phyloP scores from a whole-genome alignment of 2,797 vertebrate genomes.

The Lycodopsis pacificus region DNA sequence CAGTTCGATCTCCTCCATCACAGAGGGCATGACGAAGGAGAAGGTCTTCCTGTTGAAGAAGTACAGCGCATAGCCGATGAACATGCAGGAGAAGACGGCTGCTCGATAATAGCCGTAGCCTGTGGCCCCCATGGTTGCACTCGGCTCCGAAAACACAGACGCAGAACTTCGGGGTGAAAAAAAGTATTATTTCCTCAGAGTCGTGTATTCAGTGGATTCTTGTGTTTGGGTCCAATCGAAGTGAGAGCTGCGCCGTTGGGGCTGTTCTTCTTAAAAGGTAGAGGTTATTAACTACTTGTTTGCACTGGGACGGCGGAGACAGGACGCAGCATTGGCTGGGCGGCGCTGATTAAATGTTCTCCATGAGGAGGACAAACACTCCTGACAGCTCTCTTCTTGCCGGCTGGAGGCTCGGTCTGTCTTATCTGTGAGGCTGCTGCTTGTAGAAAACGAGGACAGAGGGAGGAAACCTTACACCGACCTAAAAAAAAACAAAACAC shows the following conservation, averaged over 20 bases:
- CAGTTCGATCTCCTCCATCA: conserved; percentile 93
- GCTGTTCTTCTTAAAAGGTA: conserved; percentile 3
- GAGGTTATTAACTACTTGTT: background rate
- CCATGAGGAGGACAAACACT: conserved; percentile 11
- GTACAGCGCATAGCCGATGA: conserved; percentile 94
- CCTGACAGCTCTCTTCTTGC: conserved; percentile 5
- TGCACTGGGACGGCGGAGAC: conserved; percentile 12
- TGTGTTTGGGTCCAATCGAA: background rate
- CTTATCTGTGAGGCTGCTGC: conserved; percentile 34
- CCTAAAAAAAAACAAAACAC: conserved; percentile 63
- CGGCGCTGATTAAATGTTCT: background rate
- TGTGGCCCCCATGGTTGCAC: conserved; percentile 83
- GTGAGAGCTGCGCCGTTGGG: background rate
- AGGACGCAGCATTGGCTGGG: background rate
- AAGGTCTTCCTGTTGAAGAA: conserved; percentile 99
- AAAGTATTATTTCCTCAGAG: background rate
- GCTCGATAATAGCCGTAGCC: conserved; percentile 89
- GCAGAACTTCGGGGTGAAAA: background rate
- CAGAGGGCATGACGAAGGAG: conserved; percentile 95
- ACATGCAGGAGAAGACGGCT: conserved; percentile 93
- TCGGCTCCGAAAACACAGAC: background rate
- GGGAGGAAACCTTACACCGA: conserved; percentile 46
- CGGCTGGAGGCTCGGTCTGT: conserved; percentile 12
- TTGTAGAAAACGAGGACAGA: conserved; percentile 17
- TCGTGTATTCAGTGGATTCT: conserved; percentile 12